Evolutionary conservation across 2,113 vertebrate species (phyloP).

Genomic region (Rhinoderma darwinii): DNA sequence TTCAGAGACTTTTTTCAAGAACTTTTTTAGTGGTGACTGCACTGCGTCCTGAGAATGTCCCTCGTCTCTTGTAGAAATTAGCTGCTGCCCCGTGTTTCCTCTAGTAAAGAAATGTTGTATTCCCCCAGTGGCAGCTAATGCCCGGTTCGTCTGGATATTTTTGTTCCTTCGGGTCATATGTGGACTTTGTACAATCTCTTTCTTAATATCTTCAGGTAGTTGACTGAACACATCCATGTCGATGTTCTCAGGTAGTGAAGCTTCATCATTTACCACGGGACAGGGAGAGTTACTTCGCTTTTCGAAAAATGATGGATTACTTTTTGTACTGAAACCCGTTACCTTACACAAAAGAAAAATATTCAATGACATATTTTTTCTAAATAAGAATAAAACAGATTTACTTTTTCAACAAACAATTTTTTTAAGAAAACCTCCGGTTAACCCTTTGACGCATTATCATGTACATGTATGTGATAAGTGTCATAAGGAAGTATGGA

Average conservation of each 20-base stretch:
- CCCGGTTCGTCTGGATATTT: constrained; percentile 39
- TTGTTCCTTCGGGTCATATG: constrained; percentile 21
- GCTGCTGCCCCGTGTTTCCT: background rate
- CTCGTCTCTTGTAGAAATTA: too few species aligned
- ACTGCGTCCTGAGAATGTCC: background rate
- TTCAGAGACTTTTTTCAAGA: background rate
- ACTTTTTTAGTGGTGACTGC: background rate
- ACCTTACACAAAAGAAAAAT: background rate
- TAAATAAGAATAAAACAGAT: too few species aligned
- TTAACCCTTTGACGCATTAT: too few species aligned
- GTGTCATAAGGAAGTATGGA: too few species aligned
- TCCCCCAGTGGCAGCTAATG: constrained; percentile 56
- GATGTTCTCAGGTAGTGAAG: constrained; percentile 68
- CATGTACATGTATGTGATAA: too few species aligned
- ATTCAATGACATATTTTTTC: background rate
- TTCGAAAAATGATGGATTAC: background rate
- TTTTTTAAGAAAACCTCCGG: too few species aligned
- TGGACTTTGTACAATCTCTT: constrained; percentile 76
- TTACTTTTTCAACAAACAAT: background rate
- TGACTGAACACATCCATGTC: constrained; percentile 82
- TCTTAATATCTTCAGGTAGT: constrained; percentile 83
- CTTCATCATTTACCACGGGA: background rate
- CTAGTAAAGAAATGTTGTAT: constrained; percentile 42
- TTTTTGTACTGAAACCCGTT: background rate
- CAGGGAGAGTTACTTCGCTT: background rate